phyloP scores from a whole-genome alignment of 1,140 invertebrate species.

The Habropoda laboriosa region DNA sequence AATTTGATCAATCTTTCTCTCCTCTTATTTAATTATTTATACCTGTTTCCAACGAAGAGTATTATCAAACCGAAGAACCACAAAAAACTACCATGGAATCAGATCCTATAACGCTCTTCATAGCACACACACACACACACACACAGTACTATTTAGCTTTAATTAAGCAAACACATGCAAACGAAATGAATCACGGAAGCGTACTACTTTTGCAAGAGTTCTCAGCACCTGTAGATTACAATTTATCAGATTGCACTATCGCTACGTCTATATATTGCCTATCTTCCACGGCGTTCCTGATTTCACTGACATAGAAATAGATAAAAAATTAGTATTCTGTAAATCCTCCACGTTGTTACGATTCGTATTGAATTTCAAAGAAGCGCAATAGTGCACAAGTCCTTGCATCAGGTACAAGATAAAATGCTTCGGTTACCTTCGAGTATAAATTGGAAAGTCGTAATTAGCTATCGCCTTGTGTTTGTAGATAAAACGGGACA shows the following conservation, averaged over 20 bases:
- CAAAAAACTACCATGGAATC: fast-evolving
- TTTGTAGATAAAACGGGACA: background rate
- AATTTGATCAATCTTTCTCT: background rate
- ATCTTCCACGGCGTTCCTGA: background rate
- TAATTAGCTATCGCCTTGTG: conserved; percentile 5
- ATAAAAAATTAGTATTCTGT: background rate
- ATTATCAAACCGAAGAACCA: background rate
- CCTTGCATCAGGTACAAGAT: background rate
- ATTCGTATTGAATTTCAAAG: conserved; percentile 10
- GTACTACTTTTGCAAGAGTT: conserved; percentile 14
- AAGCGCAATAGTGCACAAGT: background rate
- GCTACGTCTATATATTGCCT: background rate
- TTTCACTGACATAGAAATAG: conserved; percentile 10
- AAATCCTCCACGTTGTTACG: background rate
- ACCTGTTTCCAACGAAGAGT: background rate
- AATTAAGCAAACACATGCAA: conserved; percentile 16
- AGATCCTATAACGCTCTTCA: background rate
- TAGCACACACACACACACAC: background rate
- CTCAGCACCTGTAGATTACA: background rate
- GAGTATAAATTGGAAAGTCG: conserved; percentile 8
- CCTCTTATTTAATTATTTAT: too few relatives aligned
- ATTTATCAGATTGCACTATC: conserved; percentile 23
- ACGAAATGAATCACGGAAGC: conserved; percentile 10
- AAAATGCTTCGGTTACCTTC: background rate
- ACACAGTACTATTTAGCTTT: background rate